Conservation (phyloP, 2,888 invertebrate species). For the Phengaris arion region DNA sequence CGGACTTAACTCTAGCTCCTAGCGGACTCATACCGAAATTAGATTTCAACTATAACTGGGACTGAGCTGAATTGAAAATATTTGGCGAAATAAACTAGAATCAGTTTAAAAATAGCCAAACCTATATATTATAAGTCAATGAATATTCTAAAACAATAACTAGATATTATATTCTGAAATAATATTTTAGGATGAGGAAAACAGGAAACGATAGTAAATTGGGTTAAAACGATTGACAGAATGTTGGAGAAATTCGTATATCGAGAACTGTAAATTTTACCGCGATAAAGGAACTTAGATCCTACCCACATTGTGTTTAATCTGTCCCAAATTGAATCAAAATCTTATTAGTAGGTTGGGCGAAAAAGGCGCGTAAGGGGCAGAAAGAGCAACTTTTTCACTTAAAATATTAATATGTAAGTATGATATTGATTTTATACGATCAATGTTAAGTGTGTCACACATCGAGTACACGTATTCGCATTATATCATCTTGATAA, state of each 20-base stretch:
- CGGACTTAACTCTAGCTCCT: neutral
- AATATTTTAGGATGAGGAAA: neutral
- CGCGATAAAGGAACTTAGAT: no score
- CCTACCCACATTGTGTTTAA: no score
- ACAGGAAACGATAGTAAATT: no score
- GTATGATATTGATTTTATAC: no score
- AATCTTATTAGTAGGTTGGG: no score
- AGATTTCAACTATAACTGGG: neutral
- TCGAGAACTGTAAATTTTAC: no score
- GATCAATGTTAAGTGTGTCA: neutral
- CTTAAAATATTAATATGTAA: no score
- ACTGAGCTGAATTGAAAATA: neutral
- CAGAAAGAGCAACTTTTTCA: no score
- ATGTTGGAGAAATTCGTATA: neutral
- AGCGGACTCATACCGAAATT: neutral
- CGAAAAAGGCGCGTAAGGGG: no score
- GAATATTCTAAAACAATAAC: neutral
- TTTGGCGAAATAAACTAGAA: neutral
- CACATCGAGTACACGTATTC: neutral
- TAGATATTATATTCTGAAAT: neutral
- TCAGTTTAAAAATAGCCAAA: neutral
- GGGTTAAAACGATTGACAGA: neutral
- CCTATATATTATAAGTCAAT: neutral
- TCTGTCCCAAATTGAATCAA: no score
- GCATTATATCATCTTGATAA: neutral